Percentiles rank a stretch among this genome's conserved stretches.
phyloP scores from a whole-genome alignment of 2,797 vertebrate genomes.

The Coracias cyanogaster region DNA sequence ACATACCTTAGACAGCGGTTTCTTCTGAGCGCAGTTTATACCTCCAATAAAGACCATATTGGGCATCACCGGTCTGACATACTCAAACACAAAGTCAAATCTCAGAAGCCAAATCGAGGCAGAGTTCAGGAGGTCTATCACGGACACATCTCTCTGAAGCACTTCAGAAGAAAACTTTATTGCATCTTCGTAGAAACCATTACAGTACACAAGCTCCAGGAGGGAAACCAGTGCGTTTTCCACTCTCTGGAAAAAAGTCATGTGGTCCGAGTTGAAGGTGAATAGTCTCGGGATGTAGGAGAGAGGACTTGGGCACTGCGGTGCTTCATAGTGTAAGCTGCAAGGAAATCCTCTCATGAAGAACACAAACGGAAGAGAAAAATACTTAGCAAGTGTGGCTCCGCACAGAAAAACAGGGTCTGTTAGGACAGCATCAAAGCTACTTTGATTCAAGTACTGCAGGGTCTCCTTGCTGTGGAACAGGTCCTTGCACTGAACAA shows the following conservation, averaged over 20 bases:
- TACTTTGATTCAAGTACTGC: slow-evolving; percentile 39
- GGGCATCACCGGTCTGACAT: slow-evolving; percentile 83
- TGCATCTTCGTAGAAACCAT: background rate
- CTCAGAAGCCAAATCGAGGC: slow-evolving; percentile 77
- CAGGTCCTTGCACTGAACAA: slow-evolving; percentile 73
- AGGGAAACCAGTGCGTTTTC: slow-evolving; percentile 77
- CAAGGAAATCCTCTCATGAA: slow-evolving; percentile 80
- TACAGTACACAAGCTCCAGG: slow-evolving; percentile 56
- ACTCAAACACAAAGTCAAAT: slow-evolving; percentile 82
- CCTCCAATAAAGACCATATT: slow-evolving; percentile 85
- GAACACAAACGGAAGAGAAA: slow-evolving; percentile 78
- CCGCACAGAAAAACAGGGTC: slow-evolving; percentile 77
- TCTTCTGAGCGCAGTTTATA: slow-evolving; percentile 82
- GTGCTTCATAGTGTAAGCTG: slow-evolving; percentile 57
- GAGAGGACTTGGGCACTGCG: slow-evolving; percentile 75
- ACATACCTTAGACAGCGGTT: slow-evolving; percentile 77
- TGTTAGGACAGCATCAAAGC: slow-evolving; percentile 82
- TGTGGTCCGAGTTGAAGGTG: slow-evolving; percentile 73
- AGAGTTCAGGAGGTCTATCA: slow-evolving; percentile 46
- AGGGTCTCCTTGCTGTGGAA: slow-evolving; percentile 75
- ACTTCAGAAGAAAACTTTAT: slow-evolving; percentile 50
- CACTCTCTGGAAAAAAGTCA: slow-evolving; percentile 81
- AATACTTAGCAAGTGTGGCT: slow-evolving; percentile 64
- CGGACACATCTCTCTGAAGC: slow-evolving; percentile 59
- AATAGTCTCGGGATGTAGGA: slow-evolving; percentile 81